A percentile compares a stretch with the other conserved stretches of the same genome.
phyloP scores from a whole-genome alignment of 1,140 invertebrate species.

The Pachypeltis micranthus region DNA sequence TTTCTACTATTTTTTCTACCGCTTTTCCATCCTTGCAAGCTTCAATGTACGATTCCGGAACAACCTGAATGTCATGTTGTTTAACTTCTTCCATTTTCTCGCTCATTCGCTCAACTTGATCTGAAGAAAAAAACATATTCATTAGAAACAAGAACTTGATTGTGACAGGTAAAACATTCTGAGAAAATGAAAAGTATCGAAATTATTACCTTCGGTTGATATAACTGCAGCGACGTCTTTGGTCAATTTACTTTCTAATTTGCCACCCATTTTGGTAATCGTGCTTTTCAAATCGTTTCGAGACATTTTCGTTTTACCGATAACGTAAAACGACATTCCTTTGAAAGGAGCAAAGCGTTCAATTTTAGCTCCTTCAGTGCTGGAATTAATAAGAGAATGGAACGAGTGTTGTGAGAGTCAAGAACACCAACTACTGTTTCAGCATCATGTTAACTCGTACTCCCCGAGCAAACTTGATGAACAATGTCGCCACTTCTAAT shows the following conservation, averaged over 20 bases:
- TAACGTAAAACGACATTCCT: slow-evolving; percentile 66
- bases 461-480: background rate
- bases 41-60: slow-evolving; percentile 66
- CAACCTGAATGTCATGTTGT: slow-evolving; percentile 59
- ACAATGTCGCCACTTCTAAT: too few species aligned
- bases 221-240: slow-evolving; percentile 61
- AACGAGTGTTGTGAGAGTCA: background rate
- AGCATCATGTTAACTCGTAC: too few species aligned
- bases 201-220: slow-evolving; percentile 44
- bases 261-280: slow-evolving; percentile 64
- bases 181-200: background rate
- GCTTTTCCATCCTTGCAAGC: slow-evolving; percentile 34
- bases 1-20: slow-evolving; percentile 34
- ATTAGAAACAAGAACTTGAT: background rate
- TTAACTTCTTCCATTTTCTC: slow-evolving; percentile 55
- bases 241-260: slow-evolving; percentile 50
- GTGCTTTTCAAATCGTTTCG: slow-evolving; percentile 54
- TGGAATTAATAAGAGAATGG: background rate
- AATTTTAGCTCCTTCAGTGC: slow-evolving; percentile 16
- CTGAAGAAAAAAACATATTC: slow-evolving; percentile 28
- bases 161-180: slow-evolving; percentile 5
- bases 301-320: slow-evolving; percentile 44
- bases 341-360: slow-evolving; percentile 48
- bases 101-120: slow-evolving; percentile 55
- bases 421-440: too few species aligned